Conservation (phyloP, 2,797 vertebrate species). For the Microctenopoma lineatum region DNA sequence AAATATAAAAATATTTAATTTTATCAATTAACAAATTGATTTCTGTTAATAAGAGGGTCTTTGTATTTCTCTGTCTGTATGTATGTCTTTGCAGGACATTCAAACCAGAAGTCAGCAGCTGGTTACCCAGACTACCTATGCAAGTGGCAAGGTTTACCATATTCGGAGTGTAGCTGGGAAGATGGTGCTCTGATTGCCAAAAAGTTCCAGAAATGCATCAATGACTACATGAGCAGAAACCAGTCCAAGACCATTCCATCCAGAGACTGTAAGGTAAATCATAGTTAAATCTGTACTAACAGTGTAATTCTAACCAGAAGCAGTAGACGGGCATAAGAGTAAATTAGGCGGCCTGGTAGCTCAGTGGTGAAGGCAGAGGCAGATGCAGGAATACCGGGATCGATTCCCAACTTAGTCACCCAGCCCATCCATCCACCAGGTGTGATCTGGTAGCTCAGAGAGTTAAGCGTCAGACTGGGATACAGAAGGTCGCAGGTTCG, state of each 20-base stretch:
- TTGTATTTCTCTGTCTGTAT: background rate
- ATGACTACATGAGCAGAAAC: constrained; percentile 95
- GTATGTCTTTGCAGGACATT: constrained; percentile 87
- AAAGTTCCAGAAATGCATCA: constrained; percentile 95
- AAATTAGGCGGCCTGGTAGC: too few relatives aligned
- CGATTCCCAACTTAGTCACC: too few relatives aligned
- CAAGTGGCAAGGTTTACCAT: constrained; percentile 98
- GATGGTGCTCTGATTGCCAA: constrained; percentile 94
- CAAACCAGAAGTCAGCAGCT: constrained; percentile 97
- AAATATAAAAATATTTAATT: too few relatives aligned
- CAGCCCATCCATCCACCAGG: too few relatives aligned
- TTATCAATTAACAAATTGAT: background rate
- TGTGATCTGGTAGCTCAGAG: too few relatives aligned
- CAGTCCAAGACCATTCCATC: constrained; percentile 96
- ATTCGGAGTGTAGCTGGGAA: constrained; percentile 99
- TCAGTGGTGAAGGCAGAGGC: too few relatives aligned
- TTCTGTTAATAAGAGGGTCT: background rate
- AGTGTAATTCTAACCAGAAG: background rate
- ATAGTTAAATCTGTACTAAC: background rate
- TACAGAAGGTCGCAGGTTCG: too few relatives aligned
- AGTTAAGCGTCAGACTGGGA: too few relatives aligned
- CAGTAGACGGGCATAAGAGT: background rate
- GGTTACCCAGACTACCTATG: constrained; percentile 98
- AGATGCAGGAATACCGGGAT: too few relatives aligned
- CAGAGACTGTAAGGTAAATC: constrained; percentile 94